phyloP scores from a whole-genome alignment of 2,113 vertebrate species.

The Aix galericulata region DNA sequence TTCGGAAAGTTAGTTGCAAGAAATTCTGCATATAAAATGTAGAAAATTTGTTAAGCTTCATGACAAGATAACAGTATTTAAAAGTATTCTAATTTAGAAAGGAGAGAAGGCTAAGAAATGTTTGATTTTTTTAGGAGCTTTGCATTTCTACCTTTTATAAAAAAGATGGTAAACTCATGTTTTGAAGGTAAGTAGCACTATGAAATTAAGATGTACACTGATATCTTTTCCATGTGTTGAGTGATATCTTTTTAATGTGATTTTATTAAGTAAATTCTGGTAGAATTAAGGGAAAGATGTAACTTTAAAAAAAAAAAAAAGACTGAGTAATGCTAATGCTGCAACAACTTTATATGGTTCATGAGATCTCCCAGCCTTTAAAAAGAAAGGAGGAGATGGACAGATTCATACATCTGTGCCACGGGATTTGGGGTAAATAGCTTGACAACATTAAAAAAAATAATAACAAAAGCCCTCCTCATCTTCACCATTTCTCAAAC shows the following conservation, averaged over 20 bases:
- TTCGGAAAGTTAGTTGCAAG: slow-evolving; percentile 71
- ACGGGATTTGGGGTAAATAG: neutral
- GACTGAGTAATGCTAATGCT: neutral
- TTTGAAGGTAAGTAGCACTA: neutral
- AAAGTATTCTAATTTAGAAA: neutral
- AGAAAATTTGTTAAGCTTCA: neutral
- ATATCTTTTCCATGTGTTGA: neutral
- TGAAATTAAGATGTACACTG: neutral
- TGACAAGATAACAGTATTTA: neutral
- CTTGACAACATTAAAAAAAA: neutral
- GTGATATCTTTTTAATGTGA: neutral
- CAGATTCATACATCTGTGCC: accelerated
- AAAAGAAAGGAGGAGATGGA: neutral
- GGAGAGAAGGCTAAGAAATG: neutral
- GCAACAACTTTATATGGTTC: neutral
- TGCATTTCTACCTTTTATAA: neutral
- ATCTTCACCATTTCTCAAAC: neutral
- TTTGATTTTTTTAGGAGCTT: neutral
- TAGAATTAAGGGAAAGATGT: neutral
- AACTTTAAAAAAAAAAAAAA: neutral
- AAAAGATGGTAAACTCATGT: neutral
- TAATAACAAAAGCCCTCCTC: neutral
- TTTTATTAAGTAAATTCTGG: neutral
- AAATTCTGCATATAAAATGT: slow-evolving; percentile 74
- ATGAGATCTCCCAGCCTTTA: neutral